Percentiles rank a stretch among this genome's conserved stretches.
phyloP scores from a whole-genome alignment of 1,140 invertebrate species.

The Medauroidea extradentata region DNA sequence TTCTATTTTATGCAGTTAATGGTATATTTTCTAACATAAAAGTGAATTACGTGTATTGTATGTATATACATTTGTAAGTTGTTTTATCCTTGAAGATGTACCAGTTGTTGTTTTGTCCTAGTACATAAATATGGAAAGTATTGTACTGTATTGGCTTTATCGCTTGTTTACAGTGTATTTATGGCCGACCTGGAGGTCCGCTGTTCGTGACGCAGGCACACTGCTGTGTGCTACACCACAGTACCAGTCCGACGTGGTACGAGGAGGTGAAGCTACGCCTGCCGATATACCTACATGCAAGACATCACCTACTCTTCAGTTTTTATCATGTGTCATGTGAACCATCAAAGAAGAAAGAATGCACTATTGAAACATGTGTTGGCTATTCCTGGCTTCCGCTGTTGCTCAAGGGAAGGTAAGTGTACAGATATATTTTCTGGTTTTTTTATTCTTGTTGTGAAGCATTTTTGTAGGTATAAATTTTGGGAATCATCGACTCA shows the following conservation, averaged over 20 bases:
- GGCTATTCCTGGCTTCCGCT: slow-evolving; percentile 90
- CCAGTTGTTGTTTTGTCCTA: too few relatives aligned
- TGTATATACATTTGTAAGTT: too few relatives aligned
- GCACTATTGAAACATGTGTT: slow-evolving; percentile 76
- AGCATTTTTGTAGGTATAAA: too few relatives aligned
- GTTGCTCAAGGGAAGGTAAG: slow-evolving; percentile 69
- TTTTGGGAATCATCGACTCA: too few relatives aligned
- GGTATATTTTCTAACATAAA: too few relatives aligned
- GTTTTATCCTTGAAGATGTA: too few relatives aligned
- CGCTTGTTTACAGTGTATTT: slow-evolving; percentile 63
- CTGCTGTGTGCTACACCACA: slow-evolving; percentile 76
- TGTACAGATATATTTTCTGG: background rate
- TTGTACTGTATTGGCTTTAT: too few relatives aligned
- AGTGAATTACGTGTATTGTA: too few relatives aligned
- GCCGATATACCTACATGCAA: slow-evolving; percentile 68
- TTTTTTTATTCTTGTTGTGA: background rate
- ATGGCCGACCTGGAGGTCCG: slow-evolving; percentile 61
- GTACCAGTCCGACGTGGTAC: slow-evolving; percentile 74
- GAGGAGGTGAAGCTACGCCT: slow-evolving; percentile 85
- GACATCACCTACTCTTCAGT: slow-evolving; percentile 83
- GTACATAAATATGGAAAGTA: too few relatives aligned
- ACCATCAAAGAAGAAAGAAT: slow-evolving; percentile 74
- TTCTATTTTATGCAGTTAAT: too few relatives aligned
- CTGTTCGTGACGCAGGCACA: slow-evolving; percentile 56
- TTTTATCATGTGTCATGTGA: slow-evolving; percentile 88